These are phyloP conservation scores for Hydrozoanthus gracilis DNA, from an alignment of 92 coral and sea anemone genomes.

Conservation along the genomic window DNA sequence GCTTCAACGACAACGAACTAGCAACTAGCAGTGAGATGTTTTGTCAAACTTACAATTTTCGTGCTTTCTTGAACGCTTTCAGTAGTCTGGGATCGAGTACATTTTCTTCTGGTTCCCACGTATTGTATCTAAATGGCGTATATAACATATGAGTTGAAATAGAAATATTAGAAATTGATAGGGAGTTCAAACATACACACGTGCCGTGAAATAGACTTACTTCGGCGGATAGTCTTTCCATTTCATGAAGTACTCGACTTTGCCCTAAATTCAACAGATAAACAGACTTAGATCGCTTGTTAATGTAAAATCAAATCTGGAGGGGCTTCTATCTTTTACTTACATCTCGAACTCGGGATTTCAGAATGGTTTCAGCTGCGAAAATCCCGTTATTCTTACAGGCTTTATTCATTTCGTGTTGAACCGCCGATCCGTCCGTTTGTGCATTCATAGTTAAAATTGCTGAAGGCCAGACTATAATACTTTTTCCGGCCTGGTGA, in stretches of 20 bases:
- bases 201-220: constrained; percentile 66
- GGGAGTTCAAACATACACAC: constrained; percentile 2
- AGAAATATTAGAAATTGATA: constrained; percentile 22
- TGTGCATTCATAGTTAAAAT: constrained; percentile 51
- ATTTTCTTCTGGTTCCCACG: constrained; percentile 99
- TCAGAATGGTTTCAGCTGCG: constrained; percentile 98
- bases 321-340: constrained; percentile 28
- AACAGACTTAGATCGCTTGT: constrained; percentile 25
- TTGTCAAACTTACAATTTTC: constrained; percentile 33
- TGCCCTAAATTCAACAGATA: constrained; percentile 77
- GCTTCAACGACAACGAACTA: constrained; percentile 38
- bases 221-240: constrained; percentile 98
- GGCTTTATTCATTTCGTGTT: constrained; percentile 76
- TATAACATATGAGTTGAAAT: constrained; percentile 19
- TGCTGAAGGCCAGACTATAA: constrained; percentile 52
- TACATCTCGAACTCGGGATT: constrained; percentile 94
- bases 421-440: constrained; percentile 40
- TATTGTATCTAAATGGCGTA: constrained; percentile 78
- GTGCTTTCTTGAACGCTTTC: constrained; percentile 80
- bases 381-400: constrained; percentile 95
- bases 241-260: constrained; percentile 95
- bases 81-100: constrained; percentile 92
- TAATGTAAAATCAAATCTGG: constrained; percentile 2
- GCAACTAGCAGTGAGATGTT: constrained; percentile 19
- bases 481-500: constrained; percentile 53